Base-by-base conservation (phyloP, 92 coral and sea anemone genomes). In the Porites divaricata region DNA sequence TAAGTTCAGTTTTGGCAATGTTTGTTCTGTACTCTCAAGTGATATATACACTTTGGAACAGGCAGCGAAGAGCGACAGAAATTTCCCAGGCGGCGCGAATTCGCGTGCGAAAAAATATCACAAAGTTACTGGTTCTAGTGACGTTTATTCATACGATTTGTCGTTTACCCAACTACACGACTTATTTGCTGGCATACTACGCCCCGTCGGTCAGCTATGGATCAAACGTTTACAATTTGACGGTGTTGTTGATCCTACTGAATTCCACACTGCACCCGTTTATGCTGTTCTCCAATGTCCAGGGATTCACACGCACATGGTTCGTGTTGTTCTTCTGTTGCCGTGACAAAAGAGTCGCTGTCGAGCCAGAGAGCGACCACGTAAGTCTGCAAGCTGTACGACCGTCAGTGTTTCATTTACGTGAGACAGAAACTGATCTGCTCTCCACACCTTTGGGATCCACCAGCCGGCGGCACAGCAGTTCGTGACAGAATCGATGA, bases 181-280 rank as follows among this genome's bases (percentile, higher is more conserved):
- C 89, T 22, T 93, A 93, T 73, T 81, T 93, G 2, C 63, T 93
- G 22, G 87, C 88, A 0, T 87, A 91, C 57, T 83, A 70, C 17
- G 83, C 91, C 4, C 92, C 94, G 14, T 83, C 84, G 1, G 85
- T 86, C 15, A 87, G 61, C 1, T 93, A 93, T 48, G 97, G 97
- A 22, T 93, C 97, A 11, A 71, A 88, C 48, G 84, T 87, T 22
- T 93, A 93, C 85, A 89, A 93, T 63, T 75, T 93, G 45, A 93
- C 97, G 2, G 94, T 93, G 6, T 74, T 93, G 68, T 83, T 93
- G 16, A 93, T 93, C 49, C 28, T 93, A 0, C 81, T 93, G 28
- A 91, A 93, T 54, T 91, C 97, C 8, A 74, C 90, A 6, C 41
- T 84, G 19, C 94, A 93, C 21, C 97, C 97, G 15, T 93, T 91